Evolutionary conservation across 2,113 vertebrate species (phyloP).

Genomic region (Notarius lentiginosus): DNA sequence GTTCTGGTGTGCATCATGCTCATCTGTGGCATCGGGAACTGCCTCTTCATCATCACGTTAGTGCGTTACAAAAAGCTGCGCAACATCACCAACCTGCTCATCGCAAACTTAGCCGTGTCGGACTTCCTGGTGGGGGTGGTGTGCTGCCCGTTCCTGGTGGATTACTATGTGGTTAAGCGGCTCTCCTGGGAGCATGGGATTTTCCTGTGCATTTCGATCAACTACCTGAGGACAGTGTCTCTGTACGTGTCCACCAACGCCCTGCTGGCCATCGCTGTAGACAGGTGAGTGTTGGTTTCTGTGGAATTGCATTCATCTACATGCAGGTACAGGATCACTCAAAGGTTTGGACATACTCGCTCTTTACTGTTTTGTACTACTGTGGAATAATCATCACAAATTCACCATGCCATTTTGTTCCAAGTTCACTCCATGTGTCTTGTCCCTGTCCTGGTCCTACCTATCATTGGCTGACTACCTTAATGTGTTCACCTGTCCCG

Average conservation of each 20-base stretch:
- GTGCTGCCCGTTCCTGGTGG: constrained; percentile 96
- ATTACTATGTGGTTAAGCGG: constrained; percentile 93
- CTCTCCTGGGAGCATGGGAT: constrained; percentile 93
- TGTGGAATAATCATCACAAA: background rate
- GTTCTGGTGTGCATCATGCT: constrained; percentile 71
- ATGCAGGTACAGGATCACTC: background rate
- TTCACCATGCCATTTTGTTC: background rate
- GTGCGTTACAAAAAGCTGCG: constrained; percentile 90
- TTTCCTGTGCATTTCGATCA: constrained; percentile 85
- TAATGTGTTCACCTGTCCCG: background rate
- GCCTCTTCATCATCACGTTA: constrained; percentile 80
- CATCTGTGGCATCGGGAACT: constrained; percentile 58
- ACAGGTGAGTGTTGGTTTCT: constrained; percentile 78
- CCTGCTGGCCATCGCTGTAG: constrained; percentile 91
- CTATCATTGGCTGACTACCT: background rate
- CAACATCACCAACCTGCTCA: constrained; percentile 94
- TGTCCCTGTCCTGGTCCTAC: background rate
- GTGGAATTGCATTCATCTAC: background rate
- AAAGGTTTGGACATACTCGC: background rate
- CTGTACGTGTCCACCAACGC: constrained; percentile 95
- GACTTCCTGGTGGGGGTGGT: constrained; percentile 93
- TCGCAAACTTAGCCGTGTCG: constrained; percentile 93
- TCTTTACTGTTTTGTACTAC: background rate
- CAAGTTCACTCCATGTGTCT: background rate
- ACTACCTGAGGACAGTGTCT: constrained; percentile 89